phyloP scores from a whole-genome alignment of 2,888 invertebrate species.

The Idaea straminata region DNA sequence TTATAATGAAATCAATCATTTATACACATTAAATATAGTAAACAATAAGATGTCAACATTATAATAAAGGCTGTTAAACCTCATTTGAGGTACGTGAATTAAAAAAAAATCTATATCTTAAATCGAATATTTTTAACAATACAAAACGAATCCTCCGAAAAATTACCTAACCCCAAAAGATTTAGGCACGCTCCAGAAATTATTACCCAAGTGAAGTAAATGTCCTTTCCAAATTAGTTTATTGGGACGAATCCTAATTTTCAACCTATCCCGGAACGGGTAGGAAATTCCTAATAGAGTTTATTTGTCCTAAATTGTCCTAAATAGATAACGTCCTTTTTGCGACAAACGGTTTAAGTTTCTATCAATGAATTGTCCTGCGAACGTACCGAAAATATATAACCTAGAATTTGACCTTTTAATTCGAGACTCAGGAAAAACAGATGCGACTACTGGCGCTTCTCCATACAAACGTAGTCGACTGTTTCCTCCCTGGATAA shows the following conservation, averaged over 20 bases:
- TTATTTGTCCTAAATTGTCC: neutral
- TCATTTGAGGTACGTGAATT: no score
- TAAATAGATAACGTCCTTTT: neutral
- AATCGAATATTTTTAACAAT: neutral
- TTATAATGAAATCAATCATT: no score
- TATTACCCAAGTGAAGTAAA: neutral
- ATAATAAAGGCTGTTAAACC: no score
- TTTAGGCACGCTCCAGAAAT: neutral
- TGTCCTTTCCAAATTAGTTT: neutral
- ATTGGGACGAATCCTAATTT: neutral
- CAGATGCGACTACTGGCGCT: no score
- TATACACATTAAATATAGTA: no score
- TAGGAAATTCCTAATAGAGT: neutral
- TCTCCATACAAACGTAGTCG: no score
- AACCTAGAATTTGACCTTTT: no score
- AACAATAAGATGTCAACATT: no score
- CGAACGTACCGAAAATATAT: neutral
- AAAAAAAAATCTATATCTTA: no score
- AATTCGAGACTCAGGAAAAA: no score
- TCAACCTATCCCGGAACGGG: neutral
- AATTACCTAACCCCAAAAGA: neutral
- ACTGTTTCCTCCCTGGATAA: no score
- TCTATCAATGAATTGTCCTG: neutral
- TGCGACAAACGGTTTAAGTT: neutral
- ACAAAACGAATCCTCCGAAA: neutral